Evolutionary conservation across 2,797 vertebrate genomes (phyloP), one percentile per base, ranked within the genome.

Genomic region (Potorous gilbertii): DNA sequence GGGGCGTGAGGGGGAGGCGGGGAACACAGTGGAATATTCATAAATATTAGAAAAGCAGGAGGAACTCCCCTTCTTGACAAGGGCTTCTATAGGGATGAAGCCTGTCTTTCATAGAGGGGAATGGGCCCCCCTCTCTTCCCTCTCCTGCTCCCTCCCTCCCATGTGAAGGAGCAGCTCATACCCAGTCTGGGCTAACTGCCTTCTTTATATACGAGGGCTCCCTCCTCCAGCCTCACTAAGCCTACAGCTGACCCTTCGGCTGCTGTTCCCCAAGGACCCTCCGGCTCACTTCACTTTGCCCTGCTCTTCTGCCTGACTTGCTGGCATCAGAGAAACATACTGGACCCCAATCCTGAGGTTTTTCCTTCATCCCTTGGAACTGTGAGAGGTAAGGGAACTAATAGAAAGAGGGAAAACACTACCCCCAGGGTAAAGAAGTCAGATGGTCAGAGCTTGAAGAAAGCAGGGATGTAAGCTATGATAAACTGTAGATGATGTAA

Each of bases 1-100:
- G 90, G 56, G 92, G 0, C 2, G 50, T 91, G 90, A 9, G 55
- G 92, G 81, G 92, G n/a, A 0, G 34, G 92, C 96, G 95, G 94
- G 93, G 92, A 98, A 98, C 97, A 98, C 96, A 98, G 96, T 98
- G 96, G 97, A 97, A 98, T 98, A 98, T 98, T 99, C 98, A 99
- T 96, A 57, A 94, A 90, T 93, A 1, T 29, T 55, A 52, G 13
- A 95, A 97, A 96, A 96, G 96, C 97, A 93, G 87, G 57, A 74
- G 55, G 91, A 89, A 92, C 46, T 40, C 50, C 95, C 94, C 95
- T 55, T 90, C 94, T 98, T 97, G 97, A 97, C 95, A 95, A 95
- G 96, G 95, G 93, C 57, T 93, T 98, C 98, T 97, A 98, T 93
- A 96, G 97, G 97, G 97, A 98, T 95, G 97, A 98, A 98, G 96